Evolutionary conservation across 2,113 vertebrate genomes (phyloP).

Genomic region (Pterocles burchelli): DNA sequence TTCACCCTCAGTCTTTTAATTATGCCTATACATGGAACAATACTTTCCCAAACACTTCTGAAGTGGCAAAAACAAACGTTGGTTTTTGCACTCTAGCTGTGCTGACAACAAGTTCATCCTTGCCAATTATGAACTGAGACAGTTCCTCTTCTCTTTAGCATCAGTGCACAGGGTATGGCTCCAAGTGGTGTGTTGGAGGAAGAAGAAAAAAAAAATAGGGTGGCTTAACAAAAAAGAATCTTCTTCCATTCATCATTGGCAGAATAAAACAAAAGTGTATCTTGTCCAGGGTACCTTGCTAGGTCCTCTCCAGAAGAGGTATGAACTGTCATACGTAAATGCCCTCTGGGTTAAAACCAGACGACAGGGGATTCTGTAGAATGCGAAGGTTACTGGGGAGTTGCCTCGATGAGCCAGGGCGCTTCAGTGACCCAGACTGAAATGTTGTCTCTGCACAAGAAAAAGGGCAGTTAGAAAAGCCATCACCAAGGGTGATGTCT

Average conservation of each 20-base stretch:
- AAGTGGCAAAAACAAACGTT: constrained; percentile 60
- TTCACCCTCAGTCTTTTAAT: constrained; percentile 66
- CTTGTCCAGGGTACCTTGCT: constrained; percentile 48
- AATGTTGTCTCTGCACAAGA: constrained; percentile 77
- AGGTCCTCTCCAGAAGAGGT: constrained; percentile 55
- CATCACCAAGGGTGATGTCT: neutral
- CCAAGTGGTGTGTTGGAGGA: constrained; percentile 42
- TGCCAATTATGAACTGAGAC: constrained; percentile 7
- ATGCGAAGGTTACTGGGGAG: constrained; percentile 89
- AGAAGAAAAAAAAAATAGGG: neutral
- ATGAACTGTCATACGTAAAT: constrained; percentile 90
- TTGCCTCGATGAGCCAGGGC: constrained; percentile 82
- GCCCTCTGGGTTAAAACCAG: constrained; percentile 94
- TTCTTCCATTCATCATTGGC: constrained; percentile 59
- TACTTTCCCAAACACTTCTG: constrained; percentile 68
- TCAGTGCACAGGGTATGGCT: constrained; percentile 75
- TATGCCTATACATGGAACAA: constrained; percentile 56
- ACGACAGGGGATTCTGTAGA: constrained; percentile 87
- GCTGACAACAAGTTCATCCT: constrained; percentile 54
- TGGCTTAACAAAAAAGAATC: neutral
- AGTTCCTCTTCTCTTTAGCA: constrained; percentile 56
- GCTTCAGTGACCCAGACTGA: constrained; percentile 89
- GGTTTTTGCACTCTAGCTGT: constrained; percentile 62
- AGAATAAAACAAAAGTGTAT: constrained; percentile 45
- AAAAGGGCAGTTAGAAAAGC: neutral